A percentile compares a stretch with the other conserved stretches of the same genome.
Evolutionary conservation across 2,797 vertebrate genomes (phyloP).

Genomic region (Furcifer pardalis): DNA sequence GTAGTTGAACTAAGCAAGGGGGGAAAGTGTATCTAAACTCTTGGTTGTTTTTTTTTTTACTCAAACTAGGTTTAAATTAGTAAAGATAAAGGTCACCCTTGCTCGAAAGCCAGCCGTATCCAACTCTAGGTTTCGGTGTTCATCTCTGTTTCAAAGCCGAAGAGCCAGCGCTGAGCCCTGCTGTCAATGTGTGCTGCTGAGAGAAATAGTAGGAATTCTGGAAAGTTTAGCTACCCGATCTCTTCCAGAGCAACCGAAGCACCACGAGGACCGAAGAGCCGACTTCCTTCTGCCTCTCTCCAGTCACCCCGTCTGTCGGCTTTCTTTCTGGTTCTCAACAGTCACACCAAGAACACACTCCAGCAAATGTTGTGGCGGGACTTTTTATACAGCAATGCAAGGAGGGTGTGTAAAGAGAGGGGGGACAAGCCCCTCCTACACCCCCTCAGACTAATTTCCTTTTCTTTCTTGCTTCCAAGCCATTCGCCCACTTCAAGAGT

Average conservation of each 20-base stretch:
- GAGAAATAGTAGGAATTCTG: not conserved
- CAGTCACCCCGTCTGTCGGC: not conserved
- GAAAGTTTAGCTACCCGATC: not conserved
- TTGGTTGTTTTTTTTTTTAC: not conserved
- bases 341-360: not conserved
- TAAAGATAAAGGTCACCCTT: too few species aligned
- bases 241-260: not conserved
- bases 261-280: not conserved
- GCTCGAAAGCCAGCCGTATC: too few species aligned
- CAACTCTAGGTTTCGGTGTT: too few species aligned
- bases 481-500: not conserved
- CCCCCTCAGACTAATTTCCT: not conserved
- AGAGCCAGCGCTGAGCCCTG: too few species aligned
- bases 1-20: not conserved
- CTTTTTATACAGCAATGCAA: not conserved
- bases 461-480: not conserved
- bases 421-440: not conserved
- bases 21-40: not conserved
- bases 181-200: not conserved
- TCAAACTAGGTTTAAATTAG: not conserved
- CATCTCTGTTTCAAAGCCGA: too few species aligned
- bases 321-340: not conserved
- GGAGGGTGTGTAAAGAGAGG: not conserved
- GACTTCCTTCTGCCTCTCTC: not conserved
- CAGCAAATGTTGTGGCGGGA: not conserved